Evolutionary conservation across 2,888 invertebrate genomes (phyloP).

Genomic region (Leuctra nigra): DNA sequence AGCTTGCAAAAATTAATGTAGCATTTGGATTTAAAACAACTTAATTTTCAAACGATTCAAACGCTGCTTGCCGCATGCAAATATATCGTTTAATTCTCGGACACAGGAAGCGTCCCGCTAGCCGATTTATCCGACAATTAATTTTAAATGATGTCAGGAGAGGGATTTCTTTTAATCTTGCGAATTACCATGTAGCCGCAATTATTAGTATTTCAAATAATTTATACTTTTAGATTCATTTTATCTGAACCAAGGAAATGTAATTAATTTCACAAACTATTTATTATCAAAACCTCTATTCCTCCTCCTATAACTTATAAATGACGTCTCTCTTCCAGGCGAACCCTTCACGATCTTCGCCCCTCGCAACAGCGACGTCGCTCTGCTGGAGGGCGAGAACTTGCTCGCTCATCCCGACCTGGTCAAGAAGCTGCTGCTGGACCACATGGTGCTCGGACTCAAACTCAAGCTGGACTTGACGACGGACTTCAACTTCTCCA

Average conservation of each 20-base stretch:
- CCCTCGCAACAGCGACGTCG: conserved; percentile 45
- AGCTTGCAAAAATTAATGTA: too few relatives aligned
- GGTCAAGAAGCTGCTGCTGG: conserved; percentile 50
- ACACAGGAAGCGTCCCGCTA: too few relatives aligned
- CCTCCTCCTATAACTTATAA: conserved; percentile 8
- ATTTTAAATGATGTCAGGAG: too few relatives aligned
- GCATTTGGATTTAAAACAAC: too few relatives aligned
- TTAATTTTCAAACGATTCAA: too few relatives aligned
- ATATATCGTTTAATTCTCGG: too few relatives aligned
- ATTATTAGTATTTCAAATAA: background rate
- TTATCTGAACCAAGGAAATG: background rate
- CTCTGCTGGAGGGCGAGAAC: conserved; percentile 41
- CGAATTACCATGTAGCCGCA: too few relatives aligned
- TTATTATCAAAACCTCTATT: background rate
- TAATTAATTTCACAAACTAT: background rate
- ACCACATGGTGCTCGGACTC: conserved; percentile 52
- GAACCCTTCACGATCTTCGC: conserved; percentile 54
- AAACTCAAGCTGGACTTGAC: conserved; percentile 46
- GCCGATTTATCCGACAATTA: too few relatives aligned
- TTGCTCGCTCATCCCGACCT: conserved; percentile 43
- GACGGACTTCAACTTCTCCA: conserved; percentile 43
- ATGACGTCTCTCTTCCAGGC: conserved; percentile 40
- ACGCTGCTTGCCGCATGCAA: too few relatives aligned
- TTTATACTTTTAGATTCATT: background rate
- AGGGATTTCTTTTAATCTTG: too few relatives aligned